A percentile compares a stretch with the other conserved stretches of the same genome.
phyloP scores from a whole-genome alignment of 2,888 invertebrate genomes.

The Electrophaes corylata region DNA sequence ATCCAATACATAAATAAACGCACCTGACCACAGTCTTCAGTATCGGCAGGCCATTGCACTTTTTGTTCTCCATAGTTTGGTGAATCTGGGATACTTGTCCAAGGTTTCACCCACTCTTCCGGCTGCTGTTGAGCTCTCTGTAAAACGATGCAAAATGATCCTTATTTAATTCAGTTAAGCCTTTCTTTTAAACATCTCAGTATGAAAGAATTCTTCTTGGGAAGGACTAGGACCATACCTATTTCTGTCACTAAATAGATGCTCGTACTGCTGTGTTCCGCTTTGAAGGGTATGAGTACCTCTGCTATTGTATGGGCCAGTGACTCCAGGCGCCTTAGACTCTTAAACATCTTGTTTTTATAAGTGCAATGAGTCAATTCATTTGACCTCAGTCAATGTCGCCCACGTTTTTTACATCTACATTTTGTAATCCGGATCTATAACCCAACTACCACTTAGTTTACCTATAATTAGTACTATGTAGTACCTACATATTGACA shows the following conservation, averaged over 20 bases:
- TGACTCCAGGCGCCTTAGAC: no score
- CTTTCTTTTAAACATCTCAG: no score
- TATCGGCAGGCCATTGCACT: constrained; percentile 91
- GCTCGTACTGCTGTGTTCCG: no score
- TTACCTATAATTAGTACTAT: neutral
- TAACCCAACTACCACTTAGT: neutral
- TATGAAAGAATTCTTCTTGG: no score
- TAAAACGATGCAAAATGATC: neutral
- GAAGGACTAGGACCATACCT: no score
- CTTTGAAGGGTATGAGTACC: no score
- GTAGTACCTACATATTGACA: no score
- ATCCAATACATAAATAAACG: neutral
- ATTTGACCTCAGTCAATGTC: neutral
- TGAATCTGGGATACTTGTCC: constrained; percentile 89
- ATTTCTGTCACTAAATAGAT: no score
- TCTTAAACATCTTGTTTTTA: neutral
- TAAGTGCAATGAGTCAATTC: neutral
- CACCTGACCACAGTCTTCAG: constrained; percentile 92
- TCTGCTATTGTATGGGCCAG: no score
- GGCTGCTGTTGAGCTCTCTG: constrained; percentile 62
- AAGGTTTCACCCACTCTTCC: constrained; percentile 88
- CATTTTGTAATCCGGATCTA: neutral
- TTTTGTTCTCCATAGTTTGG: constrained; percentile 82
- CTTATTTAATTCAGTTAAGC: neutral
- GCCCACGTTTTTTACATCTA: neutral